These are phyloP conservation scores for Hypercompe scribonia DNA, from an alignment of 2,888 invertebrate species.

Conservation along the genomic window DNA sequence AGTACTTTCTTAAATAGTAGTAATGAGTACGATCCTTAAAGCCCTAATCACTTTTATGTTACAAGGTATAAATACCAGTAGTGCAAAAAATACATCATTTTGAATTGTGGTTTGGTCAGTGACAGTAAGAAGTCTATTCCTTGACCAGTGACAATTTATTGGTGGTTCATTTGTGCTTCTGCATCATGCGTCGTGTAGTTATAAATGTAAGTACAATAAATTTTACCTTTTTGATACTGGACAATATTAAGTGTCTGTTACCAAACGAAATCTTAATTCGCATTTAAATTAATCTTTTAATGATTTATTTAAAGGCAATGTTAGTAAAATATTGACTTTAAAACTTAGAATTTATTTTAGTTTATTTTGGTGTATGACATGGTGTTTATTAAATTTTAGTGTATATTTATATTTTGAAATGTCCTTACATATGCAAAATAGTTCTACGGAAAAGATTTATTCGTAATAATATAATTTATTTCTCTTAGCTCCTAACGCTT, in stretches of 20 bases:
- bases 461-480: no score
- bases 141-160: background rate
- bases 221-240: background rate
- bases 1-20: background rate
- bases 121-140: background rate
- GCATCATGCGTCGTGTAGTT: constrained; percentile 30
- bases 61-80: background rate
- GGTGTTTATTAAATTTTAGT: no score
- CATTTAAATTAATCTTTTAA: background rate
- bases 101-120: background rate
- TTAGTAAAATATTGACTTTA: background rate
- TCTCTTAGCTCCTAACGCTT: no score
- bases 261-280: background rate
- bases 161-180: background rate
- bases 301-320: background rate
- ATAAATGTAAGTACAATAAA: constrained; percentile 39
- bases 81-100: background rate
- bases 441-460: no score
- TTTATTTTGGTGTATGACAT: no score
- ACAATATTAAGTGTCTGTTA: background rate
- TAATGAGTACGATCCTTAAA: background rate
- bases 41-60: background rate
- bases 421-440: no score
- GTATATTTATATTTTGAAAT: no score
- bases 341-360: no score